phyloP scores from a whole-genome alignment of 2,113 vertebrate genomes.

The Xenus cinereus region DNA sequence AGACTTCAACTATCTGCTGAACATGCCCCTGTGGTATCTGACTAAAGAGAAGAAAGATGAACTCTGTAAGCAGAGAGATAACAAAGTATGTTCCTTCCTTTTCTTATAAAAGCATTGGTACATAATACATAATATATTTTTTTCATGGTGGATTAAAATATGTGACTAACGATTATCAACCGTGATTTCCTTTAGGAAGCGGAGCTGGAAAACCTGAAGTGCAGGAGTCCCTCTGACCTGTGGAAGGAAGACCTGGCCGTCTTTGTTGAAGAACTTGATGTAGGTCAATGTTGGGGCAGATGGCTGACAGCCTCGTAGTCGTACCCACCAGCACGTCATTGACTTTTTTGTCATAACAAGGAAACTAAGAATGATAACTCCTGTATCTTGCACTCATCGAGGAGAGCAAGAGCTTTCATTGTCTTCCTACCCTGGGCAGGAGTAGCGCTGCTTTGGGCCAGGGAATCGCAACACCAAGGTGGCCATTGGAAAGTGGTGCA shows the following conservation, averaged over 20 bases:
- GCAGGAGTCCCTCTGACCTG: constrained; percentile 82
- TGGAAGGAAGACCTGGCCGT: constrained; percentile 91
- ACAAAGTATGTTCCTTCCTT: constrained; percentile 78
- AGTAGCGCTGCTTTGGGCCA: background rate
- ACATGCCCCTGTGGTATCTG: constrained; percentile 96
- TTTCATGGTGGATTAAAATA: background rate
- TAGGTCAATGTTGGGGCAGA: constrained; percentile 25
- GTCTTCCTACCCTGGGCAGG: background rate
- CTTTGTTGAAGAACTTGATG: constrained; percentile 89
- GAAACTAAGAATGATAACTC: background rate
- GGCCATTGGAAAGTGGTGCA: background rate
- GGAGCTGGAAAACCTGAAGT: constrained; percentile 85
- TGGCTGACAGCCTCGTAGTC: background rate
- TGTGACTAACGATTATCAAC: background rate
- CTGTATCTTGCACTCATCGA: background rate
- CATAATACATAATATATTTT: background rate
- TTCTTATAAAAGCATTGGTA: background rate
- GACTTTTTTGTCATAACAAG: background rate
- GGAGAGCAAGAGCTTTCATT: background rate
- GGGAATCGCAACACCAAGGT: background rate
- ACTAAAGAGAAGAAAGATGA: constrained; percentile 98
- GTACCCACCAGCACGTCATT: background rate
- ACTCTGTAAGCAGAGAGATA: constrained; percentile 87
- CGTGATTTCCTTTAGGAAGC: constrained; percentile 61
- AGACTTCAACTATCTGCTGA: constrained; percentile 94